These are phyloP conservation scores for Tragulus kanchil DNA, from an alignment of 2,113 vertebrate species.

Conservation along the genomic window DNA sequence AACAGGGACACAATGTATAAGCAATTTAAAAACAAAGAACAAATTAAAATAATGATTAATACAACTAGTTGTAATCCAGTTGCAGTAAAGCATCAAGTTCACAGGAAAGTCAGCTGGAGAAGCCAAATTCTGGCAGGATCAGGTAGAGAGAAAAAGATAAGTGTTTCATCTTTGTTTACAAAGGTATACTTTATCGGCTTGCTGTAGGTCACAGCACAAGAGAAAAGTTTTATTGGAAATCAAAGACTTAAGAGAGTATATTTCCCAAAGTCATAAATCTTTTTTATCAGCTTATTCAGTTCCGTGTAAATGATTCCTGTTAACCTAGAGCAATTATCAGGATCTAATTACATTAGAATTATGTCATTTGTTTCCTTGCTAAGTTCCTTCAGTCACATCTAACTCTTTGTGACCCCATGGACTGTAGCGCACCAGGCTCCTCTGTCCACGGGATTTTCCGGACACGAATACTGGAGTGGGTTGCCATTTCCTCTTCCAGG, in stretches of 20 bases:
- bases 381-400: no score
- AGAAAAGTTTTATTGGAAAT: background rate
- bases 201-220: background rate
- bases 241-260: background rate
- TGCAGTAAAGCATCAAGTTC: background rate
- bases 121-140: background rate
- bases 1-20: background rate
- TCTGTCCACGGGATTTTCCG: no score
- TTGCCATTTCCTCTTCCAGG: no score
- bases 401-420: no score
- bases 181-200: background rate
- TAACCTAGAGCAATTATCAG: background rate
- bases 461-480: no score
- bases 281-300: background rate
- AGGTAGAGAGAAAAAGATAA: background rate
- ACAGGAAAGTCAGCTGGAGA: background rate
- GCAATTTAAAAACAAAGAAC: background rate
- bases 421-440: no score
- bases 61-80: background rate
- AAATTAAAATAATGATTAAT: background rate
- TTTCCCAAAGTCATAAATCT: background rate
- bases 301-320: background rate
- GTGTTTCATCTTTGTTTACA: background rate
- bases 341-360: background rate
- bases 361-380: no score